Conservation (phyloP, 2,888 invertebrate genomes). For the Agrochola lychnidis region DNA sequence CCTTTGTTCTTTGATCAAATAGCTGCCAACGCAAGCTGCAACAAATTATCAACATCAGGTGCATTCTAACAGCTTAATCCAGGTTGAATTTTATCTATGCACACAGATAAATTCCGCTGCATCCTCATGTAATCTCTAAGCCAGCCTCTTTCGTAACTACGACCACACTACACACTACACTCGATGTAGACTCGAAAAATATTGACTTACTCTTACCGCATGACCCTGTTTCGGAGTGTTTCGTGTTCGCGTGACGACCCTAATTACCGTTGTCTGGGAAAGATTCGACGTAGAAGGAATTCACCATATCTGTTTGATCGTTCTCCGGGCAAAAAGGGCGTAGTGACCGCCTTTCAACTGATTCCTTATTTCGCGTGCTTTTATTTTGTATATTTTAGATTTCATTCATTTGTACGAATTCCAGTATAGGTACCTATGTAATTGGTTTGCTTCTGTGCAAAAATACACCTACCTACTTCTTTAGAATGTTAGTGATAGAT, state of each 20-base stretch:
- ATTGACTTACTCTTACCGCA: constrained; percentile 31
- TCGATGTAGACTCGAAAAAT: constrained; percentile 24
- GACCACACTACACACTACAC: constrained; percentile 1
- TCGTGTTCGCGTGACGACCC: constrained; percentile 54
- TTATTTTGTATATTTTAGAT: constrained; percentile 1
- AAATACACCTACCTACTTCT: neutral
- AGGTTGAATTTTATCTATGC: constrained; percentile 13
- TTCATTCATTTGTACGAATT: neutral
- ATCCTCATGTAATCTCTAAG: neutral
- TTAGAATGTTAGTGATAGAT: neutral
- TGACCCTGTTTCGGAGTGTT: constrained; percentile 36
- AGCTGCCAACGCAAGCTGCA: neutral
- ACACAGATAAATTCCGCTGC: neutral
- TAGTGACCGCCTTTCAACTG: neutral
- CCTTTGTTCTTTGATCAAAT: neutral
- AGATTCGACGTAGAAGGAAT: constrained; percentile 46
- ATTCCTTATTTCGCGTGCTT: constrained; percentile 1
- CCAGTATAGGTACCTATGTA: neutral
- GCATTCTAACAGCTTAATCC: neutral
- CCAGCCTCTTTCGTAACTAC: constrained; percentile 34
- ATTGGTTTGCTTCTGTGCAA: neutral
- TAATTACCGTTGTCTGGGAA: constrained; percentile 59
- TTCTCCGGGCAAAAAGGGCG: constrained; percentile 25
- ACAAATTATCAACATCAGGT: neutral
- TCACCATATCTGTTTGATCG: constrained; percentile 39